Conservation (phyloP, 2,888 invertebrate genomes). For the Aricia artaxerxes region DNA sequence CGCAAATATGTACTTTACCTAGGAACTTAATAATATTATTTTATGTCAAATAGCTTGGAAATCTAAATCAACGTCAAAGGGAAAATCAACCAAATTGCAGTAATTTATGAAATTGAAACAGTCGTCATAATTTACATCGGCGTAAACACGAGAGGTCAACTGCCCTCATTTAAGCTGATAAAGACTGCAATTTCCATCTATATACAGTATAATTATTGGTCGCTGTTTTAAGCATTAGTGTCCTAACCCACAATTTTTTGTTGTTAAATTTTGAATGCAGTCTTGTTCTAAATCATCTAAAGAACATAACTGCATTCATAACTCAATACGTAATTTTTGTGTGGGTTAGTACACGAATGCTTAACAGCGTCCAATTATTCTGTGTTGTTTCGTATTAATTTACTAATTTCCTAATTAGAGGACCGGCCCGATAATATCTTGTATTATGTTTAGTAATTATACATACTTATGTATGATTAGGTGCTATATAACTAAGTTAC, state of each 20-base stretch:
- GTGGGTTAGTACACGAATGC: too few species aligned
- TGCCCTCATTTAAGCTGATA: conserved; percentile 10
- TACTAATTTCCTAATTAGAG: background rate
- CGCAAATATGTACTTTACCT: too few species aligned
- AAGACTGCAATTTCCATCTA: background rate
- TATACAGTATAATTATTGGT: background rate
- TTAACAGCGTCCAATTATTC: background rate
- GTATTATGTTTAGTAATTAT: background rate
- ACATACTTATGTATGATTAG: background rate
- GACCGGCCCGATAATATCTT: background rate
- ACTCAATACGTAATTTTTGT: too few species aligned
- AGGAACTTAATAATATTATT: background rate
- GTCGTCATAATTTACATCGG: background rate
- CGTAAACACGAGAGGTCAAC: background rate
- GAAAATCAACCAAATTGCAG: background rate
- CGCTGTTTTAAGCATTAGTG: background rate
- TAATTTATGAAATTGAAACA: conserved; percentile 7
- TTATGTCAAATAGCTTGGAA: background rate
- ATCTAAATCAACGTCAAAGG: background rate
- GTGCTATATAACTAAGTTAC: background rate
- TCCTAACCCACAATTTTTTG: too few species aligned
- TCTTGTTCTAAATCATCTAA: too few species aligned
- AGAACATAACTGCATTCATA: too few species aligned
- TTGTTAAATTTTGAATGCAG: too few species aligned
- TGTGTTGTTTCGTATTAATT: background rate